Evolutionary conservation across 2,113 vertebrate genomes (phyloP).

Genomic region (Leptosomus discolor): DNA sequence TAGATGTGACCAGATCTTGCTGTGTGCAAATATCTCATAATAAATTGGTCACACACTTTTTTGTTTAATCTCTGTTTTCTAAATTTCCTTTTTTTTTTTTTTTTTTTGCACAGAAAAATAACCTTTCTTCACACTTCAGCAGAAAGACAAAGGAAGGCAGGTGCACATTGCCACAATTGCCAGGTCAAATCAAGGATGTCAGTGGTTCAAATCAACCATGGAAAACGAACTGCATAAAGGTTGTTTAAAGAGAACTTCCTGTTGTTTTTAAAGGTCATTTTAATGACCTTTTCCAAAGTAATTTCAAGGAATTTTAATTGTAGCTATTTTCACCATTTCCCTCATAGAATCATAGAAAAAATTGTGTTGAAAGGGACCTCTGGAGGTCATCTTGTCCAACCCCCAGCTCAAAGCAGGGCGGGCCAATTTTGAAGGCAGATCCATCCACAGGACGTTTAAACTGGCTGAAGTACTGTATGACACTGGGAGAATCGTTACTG

Average conservation of each 20-base stretch:
- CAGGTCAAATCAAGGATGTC: neutral
- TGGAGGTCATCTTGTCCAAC: neutral
- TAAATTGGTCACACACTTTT: slow-evolving; percentile 41
- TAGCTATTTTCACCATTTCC: neutral
- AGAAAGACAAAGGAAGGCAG: neutral
- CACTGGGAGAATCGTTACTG: neutral
- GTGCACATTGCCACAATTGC: neutral
- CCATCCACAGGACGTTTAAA: neutral
- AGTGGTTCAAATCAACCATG: neutral
- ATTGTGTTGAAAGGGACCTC: neutral
- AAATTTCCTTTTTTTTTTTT: neutral
- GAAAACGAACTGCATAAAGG: neutral
- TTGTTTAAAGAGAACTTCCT: neutral
- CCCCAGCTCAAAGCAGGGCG: neutral
- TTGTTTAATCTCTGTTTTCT: slow-evolving; percentile 59
- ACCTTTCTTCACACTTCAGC: neutral
- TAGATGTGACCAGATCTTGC: slow-evolving; percentile 12
- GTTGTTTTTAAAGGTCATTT: neutral
- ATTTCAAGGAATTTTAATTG: neutral
- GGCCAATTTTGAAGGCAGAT: neutral
- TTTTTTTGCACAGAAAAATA: neutral
- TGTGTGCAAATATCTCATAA: neutral
- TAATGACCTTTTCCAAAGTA: neutral
- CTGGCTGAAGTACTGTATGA: neutral
- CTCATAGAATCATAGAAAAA: neutral